Conservation (phyloP, 2,113 vertebrate species). For the Tragelaphus buxtoni region DNA sequence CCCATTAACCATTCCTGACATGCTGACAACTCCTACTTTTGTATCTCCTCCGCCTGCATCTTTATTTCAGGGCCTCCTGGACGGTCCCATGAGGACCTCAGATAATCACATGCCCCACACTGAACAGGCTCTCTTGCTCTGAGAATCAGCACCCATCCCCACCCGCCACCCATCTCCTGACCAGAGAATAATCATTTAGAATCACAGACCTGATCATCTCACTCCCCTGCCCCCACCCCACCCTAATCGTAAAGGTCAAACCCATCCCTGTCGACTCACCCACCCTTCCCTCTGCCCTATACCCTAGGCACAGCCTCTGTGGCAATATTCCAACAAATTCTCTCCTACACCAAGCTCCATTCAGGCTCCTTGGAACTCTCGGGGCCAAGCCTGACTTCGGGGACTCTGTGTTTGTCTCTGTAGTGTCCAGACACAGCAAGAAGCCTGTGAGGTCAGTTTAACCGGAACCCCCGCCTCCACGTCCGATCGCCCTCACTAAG, state of each 20-base stretch:
- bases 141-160: background rate
- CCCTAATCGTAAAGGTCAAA: background rate
- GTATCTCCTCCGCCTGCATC: background rate
- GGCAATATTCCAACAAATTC: background rate
- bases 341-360: background rate
- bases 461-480: background rate
- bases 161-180: accelerated
- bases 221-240: accelerated
- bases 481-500: background rate
- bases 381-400: background rate
- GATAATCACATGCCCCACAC: background rate
- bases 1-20: background rate
- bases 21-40: background rate
- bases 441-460: background rate
- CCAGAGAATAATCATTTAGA: background rate
- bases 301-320: background rate
- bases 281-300: no score
- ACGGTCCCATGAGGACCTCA: background rate
- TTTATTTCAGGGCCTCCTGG: background rate
- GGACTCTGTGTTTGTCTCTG: background rate
- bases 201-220: background rate
- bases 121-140: background rate
- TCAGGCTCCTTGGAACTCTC: background rate
- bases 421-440: background rate
- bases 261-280: background rate